Evolutionary conservation across 2,888 invertebrate species (phyloP).

Genomic region (Clitarchus hookeri): DNA sequence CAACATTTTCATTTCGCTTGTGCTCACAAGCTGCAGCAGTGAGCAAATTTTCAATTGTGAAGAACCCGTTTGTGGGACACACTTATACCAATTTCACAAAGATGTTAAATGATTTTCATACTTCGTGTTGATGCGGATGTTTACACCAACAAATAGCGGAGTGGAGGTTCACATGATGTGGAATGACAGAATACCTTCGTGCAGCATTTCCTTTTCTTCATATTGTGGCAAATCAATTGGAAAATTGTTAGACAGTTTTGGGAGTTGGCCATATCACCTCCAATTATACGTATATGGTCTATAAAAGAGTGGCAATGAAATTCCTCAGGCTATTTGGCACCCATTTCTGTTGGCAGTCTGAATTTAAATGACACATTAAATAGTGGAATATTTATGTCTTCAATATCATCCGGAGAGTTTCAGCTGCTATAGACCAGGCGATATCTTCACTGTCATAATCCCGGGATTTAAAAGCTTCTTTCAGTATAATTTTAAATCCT

Average conservation of each 20-base stretch:
- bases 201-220: not conserved
- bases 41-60: not conserved
- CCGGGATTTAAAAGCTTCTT: too few relatives aligned
- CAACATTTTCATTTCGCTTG: not conserved
- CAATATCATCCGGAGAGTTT: constrained; percentile 3
- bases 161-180: not conserved
- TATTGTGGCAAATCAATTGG: not conserved
- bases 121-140: not conserved
- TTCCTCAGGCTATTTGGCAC: not conserved
- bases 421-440: not conserved
- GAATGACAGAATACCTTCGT: not conserved
- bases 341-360: not conserved
- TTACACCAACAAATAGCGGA: not conserved
- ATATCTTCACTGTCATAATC: not conserved
- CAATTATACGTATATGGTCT: not conserved
- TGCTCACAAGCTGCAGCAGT: not conserved
- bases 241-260: not conserved
- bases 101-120: not conserved
- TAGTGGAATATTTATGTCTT: not conserved
- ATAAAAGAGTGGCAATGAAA: not conserved
- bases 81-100: not conserved
- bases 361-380: not conserved
- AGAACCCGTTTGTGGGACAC: not conserved
- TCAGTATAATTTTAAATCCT: too few relatives aligned
- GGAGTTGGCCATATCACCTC: not conserved